phyloP scores from a whole-genome alignment of 2,888 invertebrate species.

The Epinotia bilunana region DNA sequence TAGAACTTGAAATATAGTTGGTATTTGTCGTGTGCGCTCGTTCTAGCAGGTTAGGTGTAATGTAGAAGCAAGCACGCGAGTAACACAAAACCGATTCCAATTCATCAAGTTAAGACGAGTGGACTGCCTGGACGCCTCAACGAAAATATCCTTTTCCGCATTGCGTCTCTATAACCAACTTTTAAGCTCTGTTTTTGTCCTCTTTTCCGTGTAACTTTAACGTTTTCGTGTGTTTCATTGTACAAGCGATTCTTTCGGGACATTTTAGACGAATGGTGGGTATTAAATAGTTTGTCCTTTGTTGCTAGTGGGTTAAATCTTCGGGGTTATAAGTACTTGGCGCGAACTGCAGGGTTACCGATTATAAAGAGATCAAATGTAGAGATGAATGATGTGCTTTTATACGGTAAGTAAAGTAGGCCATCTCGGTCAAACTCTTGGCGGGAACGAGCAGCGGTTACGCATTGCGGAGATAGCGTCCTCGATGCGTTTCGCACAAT shows the following conservation, averaged over 20 bases:
- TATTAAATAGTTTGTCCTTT: not conserved
- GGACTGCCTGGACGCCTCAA: constrained; percentile 4
- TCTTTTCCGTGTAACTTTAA: constrained; percentile 28
- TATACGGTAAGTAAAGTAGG: constrained; percentile 31
- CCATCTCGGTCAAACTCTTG: constrained; percentile 33
- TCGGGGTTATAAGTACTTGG: not conserved
- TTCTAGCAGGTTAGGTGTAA: not conserved
- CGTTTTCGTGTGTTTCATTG: constrained; percentile 11
- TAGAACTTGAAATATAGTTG: not conserved
- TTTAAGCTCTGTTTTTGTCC: constrained; percentile 41
- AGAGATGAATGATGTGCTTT: not conserved
- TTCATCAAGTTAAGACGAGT: not conserved
- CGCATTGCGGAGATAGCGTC: constrained; percentile 41
- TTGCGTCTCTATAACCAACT: constrained; percentile 44
- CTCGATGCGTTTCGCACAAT: constrained; percentile 41
- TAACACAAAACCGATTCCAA: not conserved
- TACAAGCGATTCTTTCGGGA: not conserved
- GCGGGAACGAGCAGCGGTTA: constrained; percentile 30
- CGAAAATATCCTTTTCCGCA: constrained; percentile 39
- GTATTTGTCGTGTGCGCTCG: not conserved
- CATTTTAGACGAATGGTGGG: not conserved
- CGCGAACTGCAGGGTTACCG: too few species aligned
- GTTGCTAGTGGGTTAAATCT: not conserved
- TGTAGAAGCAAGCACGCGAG: not conserved
- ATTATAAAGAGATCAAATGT: not conserved